These are phyloP conservation scores for Nasua narica DNA, from an alignment of 2,797 vertebrate genomes.

Conservation along the genomic window DNA sequence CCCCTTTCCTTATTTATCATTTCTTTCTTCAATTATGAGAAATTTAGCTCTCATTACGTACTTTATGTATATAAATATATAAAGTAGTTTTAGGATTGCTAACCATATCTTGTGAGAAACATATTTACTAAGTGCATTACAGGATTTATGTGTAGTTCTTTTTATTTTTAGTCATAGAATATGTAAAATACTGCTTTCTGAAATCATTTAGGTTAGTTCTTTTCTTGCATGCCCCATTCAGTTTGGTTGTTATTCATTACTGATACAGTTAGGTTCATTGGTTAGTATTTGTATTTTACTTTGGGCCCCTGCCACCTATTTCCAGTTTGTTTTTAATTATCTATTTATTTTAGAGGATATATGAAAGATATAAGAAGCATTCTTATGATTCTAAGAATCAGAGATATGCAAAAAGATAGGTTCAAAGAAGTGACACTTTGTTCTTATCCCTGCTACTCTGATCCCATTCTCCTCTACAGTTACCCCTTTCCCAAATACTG, in stretches of 20 bases:
- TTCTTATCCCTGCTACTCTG: background rate
- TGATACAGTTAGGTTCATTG: background rate
- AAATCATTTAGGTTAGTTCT: background rate
- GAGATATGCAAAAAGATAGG: background rate
- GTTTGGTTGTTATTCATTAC: background rate
- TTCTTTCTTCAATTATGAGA: background rate
- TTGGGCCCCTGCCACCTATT: background rate
- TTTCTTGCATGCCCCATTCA: background rate
- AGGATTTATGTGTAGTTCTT: background rate
- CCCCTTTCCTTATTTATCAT: background rate
- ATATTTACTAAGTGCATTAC: background rate
- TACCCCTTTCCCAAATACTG: background rate
- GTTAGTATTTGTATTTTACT: background rate
- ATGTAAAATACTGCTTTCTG: background rate
- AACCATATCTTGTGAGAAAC: background rate
- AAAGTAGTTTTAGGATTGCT: background rate
- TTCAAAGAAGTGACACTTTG: background rate
- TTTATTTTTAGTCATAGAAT: background rate
- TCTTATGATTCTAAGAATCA: background rate
- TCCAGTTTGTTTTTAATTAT: background rate
- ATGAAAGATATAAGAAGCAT: background rate
- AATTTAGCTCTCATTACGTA: background rate
- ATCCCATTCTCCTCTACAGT: background rate
- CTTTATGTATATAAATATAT: background rate
- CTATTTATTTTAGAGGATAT: background rate